Conservation (phyloP, 2,113 vertebrate genomes). For the Plotosus lineatus region DNA sequence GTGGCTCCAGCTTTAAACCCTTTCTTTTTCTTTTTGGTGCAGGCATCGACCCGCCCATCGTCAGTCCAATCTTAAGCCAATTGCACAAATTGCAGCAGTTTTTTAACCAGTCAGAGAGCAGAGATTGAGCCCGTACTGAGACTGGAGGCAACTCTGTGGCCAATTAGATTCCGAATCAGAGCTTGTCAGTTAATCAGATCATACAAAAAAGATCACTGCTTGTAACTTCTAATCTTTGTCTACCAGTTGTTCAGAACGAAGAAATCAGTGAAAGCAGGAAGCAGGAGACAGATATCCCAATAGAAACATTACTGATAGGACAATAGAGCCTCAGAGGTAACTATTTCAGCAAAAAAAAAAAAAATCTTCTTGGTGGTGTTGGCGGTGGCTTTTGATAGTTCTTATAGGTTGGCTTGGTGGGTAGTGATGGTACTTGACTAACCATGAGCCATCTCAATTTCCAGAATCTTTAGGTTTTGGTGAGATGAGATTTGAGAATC, state of each 20-base stretch:
- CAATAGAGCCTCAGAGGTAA: neutral
- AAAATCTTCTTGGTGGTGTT: neutral
- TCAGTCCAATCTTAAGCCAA: constrained; percentile 49
- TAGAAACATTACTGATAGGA: neutral
- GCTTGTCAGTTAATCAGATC: constrained; percentile 55
- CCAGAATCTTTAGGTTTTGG: neutral
- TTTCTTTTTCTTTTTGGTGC: neutral
- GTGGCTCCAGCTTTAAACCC: constrained; percentile 50
- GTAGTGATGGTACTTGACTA: too few relatives aligned
- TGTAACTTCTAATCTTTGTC: constrained; percentile 3
- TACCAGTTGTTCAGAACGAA: constrained; percentile 3
- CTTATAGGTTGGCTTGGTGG: too few relatives aligned
- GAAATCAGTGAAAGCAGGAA: constrained; percentile 22
- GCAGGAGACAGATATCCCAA: neutral
- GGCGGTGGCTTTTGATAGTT: neutral
- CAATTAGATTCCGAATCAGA: constrained; percentile 52
- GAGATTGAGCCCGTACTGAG: constrained; percentile 61
- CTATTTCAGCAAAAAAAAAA: neutral
- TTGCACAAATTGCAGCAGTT: constrained; percentile 56
- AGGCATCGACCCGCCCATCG: constrained; percentile 44
- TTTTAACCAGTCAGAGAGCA: constrained; percentile 61
- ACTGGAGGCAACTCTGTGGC: constrained; percentile 58
- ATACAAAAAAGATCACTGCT: neutral
- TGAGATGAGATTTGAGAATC: neutral
- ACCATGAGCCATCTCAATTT: neutral